Conservation (phyloP, 2,797 vertebrate species). For the Picus viridis region DNA sequence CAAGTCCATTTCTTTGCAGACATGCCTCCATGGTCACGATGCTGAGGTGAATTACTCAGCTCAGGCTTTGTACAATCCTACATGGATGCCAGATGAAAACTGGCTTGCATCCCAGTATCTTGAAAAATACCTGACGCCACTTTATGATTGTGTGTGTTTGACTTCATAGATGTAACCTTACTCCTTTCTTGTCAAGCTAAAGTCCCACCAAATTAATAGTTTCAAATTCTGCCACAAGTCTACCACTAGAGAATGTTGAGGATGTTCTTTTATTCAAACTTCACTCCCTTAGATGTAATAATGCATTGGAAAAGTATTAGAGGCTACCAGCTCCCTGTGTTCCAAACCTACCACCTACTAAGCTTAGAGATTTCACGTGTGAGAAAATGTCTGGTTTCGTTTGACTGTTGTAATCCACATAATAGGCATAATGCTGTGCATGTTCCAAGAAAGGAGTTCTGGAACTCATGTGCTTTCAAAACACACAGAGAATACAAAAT, state of each 20-base stretch:
- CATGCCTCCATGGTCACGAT: neutral
- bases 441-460: neutral
- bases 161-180: neutral
- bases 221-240: neutral
- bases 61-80: neutral
- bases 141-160: neutral
- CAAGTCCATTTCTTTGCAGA: neutral
- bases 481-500: neutral
- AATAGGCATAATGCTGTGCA: neutral
- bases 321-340: rapidly evolving
- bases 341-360: neutral
- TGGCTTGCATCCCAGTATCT: neutral
- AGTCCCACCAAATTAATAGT: neutral
- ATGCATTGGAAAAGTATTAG: neutral
- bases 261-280: neutral
- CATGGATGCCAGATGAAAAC: neutral
- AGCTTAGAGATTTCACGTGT: neutral
- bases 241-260: neutral
- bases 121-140: neutral
- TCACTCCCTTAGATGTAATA: neutral
- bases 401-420: neutral
- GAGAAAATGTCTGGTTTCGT: neutral
- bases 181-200: neutral
- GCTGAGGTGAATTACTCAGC: neutral
- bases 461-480: neutral